phyloP scores from a whole-genome alignment of 2,113 vertebrate species.

The Alligator mississippiensis region DNA sequence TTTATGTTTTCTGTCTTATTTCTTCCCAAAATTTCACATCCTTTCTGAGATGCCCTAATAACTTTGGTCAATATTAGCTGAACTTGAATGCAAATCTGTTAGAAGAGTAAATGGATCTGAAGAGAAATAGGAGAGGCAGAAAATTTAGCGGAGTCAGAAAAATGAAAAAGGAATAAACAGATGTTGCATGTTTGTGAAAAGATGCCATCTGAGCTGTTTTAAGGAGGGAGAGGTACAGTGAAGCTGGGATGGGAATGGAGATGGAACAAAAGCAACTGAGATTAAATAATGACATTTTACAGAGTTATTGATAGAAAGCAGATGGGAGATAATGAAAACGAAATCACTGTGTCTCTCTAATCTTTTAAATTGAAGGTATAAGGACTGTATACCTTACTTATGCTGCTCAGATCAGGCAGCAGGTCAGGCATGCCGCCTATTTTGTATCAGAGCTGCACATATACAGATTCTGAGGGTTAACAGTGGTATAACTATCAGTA shows the following conservation, averaged over 20 bases:
- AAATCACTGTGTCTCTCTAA: background rate
- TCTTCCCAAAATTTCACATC: background rate
- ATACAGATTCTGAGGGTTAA: background rate
- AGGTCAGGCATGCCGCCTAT: background rate
- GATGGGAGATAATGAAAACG: background rate
- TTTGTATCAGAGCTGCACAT: rapidly evolving
- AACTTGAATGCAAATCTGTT: background rate
- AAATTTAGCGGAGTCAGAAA: background rate
- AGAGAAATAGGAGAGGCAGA: background rate
- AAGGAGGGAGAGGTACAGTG: background rate
- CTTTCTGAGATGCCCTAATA: background rate
- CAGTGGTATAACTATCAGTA: background rate
- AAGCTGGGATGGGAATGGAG: background rate
- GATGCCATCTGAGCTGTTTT: background rate
- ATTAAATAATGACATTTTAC: background rate
- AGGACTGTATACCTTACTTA: background rate
- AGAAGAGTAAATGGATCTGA: background rate
- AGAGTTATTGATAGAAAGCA: background rate
- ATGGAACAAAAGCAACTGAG: background rate
- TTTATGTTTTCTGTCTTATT: background rate
- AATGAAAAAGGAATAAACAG: background rate
- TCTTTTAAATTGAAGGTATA: background rate
- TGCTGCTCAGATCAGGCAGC: no score
- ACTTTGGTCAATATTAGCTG: background rate
- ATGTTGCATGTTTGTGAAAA: background rate